Conservation (phyloP, 2,797 vertebrate species). For the Aldrovandia affinis region DNA sequence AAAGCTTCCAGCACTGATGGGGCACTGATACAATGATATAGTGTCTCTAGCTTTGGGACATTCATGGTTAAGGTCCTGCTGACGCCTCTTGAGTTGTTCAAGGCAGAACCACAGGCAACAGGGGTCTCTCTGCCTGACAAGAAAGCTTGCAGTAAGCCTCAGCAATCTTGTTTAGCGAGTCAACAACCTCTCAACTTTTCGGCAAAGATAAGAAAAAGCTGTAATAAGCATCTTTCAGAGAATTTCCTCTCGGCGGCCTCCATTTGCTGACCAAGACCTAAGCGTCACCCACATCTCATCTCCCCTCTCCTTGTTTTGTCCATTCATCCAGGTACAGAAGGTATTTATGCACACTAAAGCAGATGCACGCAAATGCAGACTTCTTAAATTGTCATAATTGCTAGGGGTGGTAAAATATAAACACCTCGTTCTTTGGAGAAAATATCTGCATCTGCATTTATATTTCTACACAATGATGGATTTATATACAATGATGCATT, state of each 20-base stretch:
- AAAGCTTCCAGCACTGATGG: background rate
- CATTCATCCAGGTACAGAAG: background rate
- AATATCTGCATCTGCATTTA: no score
- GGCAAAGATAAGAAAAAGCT: slow-evolving; percentile 38
- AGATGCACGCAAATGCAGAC: background rate
- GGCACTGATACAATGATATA: background rate
- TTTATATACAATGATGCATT: background rate
- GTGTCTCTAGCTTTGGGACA: background rate
- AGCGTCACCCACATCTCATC: slow-evolving; percentile 30
- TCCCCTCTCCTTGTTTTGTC: slow-evolving; percentile 1
- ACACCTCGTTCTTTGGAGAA: no score
- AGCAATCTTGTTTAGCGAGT: slow-evolving; percentile 44
- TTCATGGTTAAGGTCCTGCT: background rate
- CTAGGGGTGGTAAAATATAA: slow-evolving; percentile 25
- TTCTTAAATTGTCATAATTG: slow-evolving; percentile 24
- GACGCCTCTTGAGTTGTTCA: background rate
- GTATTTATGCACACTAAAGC: background rate
- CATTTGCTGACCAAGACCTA: slow-evolving; percentile 32
- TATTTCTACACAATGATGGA: no score
- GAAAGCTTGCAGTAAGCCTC: slow-evolving; percentile 27
- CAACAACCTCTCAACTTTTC: slow-evolving; percentile 48
- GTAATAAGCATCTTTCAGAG: slow-evolving; percentile 45
- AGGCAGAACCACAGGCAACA: background rate
- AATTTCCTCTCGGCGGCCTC: slow-evolving; percentile 41
- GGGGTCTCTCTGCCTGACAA: slow-evolving; percentile 32